These are phyloP conservation scores for Theristus sp. DNA, from an alignment of 2,888 invertebrate genomes.

Conservation along the genomic window DNA sequence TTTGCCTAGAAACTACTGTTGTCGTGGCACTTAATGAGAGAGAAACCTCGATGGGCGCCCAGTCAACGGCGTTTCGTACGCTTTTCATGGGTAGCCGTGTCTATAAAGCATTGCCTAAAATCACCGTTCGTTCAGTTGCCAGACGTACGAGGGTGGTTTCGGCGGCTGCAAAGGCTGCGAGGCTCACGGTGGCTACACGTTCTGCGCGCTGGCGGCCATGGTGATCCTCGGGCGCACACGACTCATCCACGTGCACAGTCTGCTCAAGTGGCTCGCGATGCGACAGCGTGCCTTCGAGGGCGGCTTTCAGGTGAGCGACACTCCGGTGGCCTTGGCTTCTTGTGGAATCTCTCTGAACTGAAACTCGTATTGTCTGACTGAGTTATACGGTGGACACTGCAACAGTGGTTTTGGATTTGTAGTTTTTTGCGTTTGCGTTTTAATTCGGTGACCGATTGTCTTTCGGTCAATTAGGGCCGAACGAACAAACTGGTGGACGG, in stretches of 20 bases:
- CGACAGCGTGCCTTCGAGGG: slow-evolving; percentile 85
- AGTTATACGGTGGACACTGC: too few species aligned
- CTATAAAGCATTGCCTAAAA: neutral
- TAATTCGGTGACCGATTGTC: neutral
- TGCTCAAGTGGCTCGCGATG: slow-evolving; percentile 53
- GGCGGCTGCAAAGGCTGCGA: slow-evolving; percentile 81
- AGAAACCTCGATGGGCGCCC: too few species aligned
- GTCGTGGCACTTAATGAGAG: too few species aligned
- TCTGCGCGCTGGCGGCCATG: slow-evolving; percentile 80
- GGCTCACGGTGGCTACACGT: slow-evolving; percentile 98
- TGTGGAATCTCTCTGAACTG: too few species aligned
- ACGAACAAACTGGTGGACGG: slow-evolving; percentile 96
- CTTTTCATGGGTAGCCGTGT: too few species aligned
- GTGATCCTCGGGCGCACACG: slow-evolving; percentile 45
- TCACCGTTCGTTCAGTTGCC: slow-evolving; percentile 46
- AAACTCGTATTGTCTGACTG: too few species aligned
- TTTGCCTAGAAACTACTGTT: neutral
- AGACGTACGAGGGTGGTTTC: slow-evolving; percentile 97
- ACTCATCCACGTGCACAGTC: slow-evolving; percentile 11
- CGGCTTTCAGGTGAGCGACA: slow-evolving; percentile 47
- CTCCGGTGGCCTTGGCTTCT: neutral
- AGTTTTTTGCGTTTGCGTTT: too few species aligned
- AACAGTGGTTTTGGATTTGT: too few species aligned
- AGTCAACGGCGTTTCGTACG: too few species aligned
- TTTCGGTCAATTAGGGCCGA: slow-evolving; percentile 48